Conservation (phyloP, 2,888 invertebrate genomes). For the Terebella lapidaria region DNA sequence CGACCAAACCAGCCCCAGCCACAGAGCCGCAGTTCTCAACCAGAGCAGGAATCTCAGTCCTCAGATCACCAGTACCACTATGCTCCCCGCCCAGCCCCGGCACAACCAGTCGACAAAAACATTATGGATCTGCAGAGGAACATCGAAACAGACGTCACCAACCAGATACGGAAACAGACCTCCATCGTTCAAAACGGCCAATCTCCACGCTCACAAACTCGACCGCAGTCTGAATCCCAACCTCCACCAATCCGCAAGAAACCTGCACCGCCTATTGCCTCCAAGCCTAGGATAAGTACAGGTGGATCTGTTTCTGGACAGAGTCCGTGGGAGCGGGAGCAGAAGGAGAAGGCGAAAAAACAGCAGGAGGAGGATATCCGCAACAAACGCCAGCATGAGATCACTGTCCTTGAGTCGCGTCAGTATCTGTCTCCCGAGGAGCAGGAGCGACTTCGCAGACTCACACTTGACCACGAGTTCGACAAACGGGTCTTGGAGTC, state of each 20-base stretch:
- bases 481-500: conserved; percentile 82
- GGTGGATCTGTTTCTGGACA: no score
- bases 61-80: neutral
- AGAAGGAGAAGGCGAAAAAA: conserved; percentile 19
- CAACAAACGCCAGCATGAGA: conserved; percentile 22
- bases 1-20: neutral
- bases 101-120: neutral
- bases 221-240: neutral
- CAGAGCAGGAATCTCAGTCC: neutral
- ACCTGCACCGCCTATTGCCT: conserved; percentile 21
- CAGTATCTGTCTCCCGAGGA: conserved; percentile 31
- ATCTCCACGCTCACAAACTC: no score
- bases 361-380: conserved; percentile 20
- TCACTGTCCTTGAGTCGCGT: conserved; percentile 66
- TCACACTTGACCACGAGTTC: conserved; percentile 89
- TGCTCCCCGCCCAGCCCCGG: neutral
- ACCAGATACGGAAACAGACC: no score
- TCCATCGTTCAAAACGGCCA: no score
- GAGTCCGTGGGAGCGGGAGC: conserved; percentile 76
- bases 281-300: conserved; percentile 11
- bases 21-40: neutral
- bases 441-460: conserved; percentile 44
- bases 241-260: neutral
- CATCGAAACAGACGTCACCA: neutral
- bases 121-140: neutral